Conservation (phyloP, 2,113 vertebrate species). For the Mugil cephalus region DNA sequence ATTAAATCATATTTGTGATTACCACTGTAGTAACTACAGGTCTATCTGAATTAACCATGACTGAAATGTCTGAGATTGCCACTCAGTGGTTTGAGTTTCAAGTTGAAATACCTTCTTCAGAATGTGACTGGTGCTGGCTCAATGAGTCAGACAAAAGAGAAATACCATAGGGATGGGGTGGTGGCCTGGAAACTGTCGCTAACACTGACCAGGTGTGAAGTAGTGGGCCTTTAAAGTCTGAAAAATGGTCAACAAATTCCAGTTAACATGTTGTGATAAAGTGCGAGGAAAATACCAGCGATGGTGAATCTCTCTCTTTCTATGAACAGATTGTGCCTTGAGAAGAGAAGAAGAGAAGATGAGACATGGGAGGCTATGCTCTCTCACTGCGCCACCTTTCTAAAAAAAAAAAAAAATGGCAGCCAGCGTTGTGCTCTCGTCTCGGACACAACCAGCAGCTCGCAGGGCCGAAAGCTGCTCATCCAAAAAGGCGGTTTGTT, state of each 20-base stretch:
- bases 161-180: not conserved
- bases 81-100: constrained; percentile 5
- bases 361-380: not conserved
- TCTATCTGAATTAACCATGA: too few relatives aligned
- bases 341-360: constrained; percentile 20
- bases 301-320: constrained; percentile 7
- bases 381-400: not conserved
- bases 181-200: constrained; percentile 1
- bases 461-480: constrained; percentile 5
- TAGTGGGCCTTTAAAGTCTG: not conserved
- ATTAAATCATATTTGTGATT: too few relatives aligned
- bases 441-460: constrained; percentile 25
- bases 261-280: constrained; percentile 56
- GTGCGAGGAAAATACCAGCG: constrained; percentile 51
- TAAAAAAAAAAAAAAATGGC: too few relatives aligned
- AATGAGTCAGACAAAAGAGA: not conserved
- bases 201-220: constrained; percentile 43
- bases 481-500: constrained; percentile 25
- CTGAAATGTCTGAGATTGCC: too few relatives aligned
- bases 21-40: too few relatives aligned
- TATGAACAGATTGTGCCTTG: constrained; percentile 37
- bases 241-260: constrained; percentile 14
- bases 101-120: constrained; percentile 1
- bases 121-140: not conserved
- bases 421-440: constrained; percentile 51